phyloP scores from a whole-genome alignment of 2,113 vertebrate genomes.

The Rhinichthys klamathensis region DNA sequence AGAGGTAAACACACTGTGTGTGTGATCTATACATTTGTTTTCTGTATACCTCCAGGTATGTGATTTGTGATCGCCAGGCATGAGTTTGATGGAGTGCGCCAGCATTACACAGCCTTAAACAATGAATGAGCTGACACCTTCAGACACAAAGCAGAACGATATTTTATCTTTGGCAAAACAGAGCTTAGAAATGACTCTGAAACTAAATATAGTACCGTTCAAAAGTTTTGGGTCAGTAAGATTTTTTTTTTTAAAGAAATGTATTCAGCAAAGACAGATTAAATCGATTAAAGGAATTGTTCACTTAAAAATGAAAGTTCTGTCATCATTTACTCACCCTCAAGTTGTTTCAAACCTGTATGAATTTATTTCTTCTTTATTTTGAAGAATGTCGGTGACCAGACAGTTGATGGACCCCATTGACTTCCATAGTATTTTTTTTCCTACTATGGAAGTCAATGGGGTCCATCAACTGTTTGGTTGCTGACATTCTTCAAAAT shows the following conservation, averaged over 20 bases:
- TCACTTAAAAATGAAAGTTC: no score
- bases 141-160: neutral
- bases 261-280: neutral
- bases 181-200: neutral
- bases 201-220: neutral
- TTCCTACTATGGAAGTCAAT: no score
- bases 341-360: no score
- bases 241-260: neutral
- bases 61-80: conserved; percentile 4
- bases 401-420: no score
- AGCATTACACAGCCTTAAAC: neutral
- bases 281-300: no score
- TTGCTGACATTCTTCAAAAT: no score
- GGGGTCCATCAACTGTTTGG: no score
- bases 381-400: no score
- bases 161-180: conserved; percentile 13
- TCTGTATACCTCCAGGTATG: neutral
- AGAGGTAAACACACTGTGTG: conserved; percentile 76
- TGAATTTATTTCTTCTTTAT: no score
- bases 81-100: conserved; percentile 19
- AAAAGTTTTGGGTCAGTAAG: neutral
- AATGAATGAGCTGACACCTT: conserved; percentile 30
- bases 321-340: no score
- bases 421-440: no score
- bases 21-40: neutral